Base-by-base conservation (phyloP, 2,888 invertebrate genomes). In the Hypselothyrea guttata region DNA sequence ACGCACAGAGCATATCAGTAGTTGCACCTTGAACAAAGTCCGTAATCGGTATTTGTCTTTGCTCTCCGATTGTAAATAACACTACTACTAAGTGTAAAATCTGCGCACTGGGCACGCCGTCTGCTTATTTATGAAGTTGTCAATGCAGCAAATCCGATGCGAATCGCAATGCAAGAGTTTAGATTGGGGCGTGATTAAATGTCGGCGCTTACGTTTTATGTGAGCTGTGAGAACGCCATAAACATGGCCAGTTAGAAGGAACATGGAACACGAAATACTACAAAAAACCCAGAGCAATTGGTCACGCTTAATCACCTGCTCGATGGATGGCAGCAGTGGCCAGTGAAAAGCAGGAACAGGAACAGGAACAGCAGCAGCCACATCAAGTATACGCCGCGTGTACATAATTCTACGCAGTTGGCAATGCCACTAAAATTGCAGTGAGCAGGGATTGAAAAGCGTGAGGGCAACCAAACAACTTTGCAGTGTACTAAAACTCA, bases 231-330 rank as follows among this genome's bases (percentile, higher is more conserved):
- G 64, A 9, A 22, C 5, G 22, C 61, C 52, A 65, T 84, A 76
- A 79, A 77, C 54, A 64, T 64, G 57, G 57, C 41, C 53, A 49
- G 53, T 77, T 22, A 22, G 22, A 22, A 22, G 22, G n/a, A n/a
- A n/a, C n/a, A n/a, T n/a, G n/a, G n/a, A n/a, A n/a, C 22, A 22
- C 3, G 22, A 22, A 22, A 22, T n/a, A 22, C 3, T 5, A 7
- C 22, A 37, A 60, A 82, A 67, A 65, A 63, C 69, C 63, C 41
- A 30, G 51, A 52, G 75, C 86, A 70, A 82, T 82, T 83, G 82
- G 81, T 83, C 77, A 83, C 82, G 81, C 86, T 82, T 83, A 85
- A 82, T 77, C 77, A 81, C 76, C 60, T 51, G 52, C 51, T 27
- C 55, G 53, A 74, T 59, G 71, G 37, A 58, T 40, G 40, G 54